Conservation (phyloP, 2,113 vertebrate species). For the Perca flavescens region DNA sequence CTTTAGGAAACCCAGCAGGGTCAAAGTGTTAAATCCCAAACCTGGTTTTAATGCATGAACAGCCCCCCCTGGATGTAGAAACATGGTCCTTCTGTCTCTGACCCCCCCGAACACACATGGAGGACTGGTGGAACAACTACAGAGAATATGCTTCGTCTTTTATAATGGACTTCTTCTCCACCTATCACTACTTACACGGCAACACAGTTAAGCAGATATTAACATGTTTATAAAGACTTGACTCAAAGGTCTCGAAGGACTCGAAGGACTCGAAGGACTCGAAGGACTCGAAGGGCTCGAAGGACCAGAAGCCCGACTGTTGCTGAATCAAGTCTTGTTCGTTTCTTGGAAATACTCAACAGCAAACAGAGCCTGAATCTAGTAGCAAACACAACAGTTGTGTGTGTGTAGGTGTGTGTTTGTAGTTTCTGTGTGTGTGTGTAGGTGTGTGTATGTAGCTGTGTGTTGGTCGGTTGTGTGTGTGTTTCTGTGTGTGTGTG, state of each 20-base stretch:
- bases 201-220: conserved; percentile 75
- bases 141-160: conserved; percentile 69
- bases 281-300: no score
- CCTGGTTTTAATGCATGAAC: conserved; percentile 5
- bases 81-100: background rate
- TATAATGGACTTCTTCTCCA: conserved; percentile 51
- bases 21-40: background rate
- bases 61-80: conserved; percentile 32
- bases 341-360: conserved; percentile 27
- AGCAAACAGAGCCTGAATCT: conserved; percentile 66
- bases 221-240: conserved; percentile 58
- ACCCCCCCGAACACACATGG: conserved; percentile 33
- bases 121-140: conserved; percentile 57
- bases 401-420: background rate
- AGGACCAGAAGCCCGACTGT: background rate
- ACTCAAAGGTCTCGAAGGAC: no score
- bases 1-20: conserved; percentile 34
- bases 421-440: no score
- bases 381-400: conserved; percentile 65
- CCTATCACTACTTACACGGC: conserved; percentile 76
- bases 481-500: no score
- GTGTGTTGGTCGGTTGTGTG: no score
- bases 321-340: background rate
- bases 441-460: no score
- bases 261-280: no score